Evolutionary conservation across 1,140 invertebrate species (phyloP), one percentile per base, ranked within the genome.

Genomic region (Cotesia typhae): DNA sequence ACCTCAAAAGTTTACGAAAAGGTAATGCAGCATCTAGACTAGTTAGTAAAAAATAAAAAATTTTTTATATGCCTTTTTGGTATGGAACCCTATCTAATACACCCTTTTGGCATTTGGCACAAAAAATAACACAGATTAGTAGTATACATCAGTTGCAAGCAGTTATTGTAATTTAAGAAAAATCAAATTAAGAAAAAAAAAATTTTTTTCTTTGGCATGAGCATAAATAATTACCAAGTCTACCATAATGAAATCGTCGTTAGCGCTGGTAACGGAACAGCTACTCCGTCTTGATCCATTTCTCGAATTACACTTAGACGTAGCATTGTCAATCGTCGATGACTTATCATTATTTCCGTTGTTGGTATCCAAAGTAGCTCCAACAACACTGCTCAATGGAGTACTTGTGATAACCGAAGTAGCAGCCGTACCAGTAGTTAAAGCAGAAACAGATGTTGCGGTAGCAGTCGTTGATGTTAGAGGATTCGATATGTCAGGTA

Each of bases 201-300:
- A 17, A 59, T 53, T 14, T 55, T 57, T 57, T 47, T 20, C 52
- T 47, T 47, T 57, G 38, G 7, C 53, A 53, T 71, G 60, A 73
- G 61, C 70, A 71, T 72, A 37, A 75, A 82, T 84, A 89, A 87
- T 90, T 89, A 91, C 90, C 90, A 91, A 88, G 85, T 93, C 92
- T 86, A 93, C 90, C 89, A 93, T 91, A 83, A 92, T 92, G 89
- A 93, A 93, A 84, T 92, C 92, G 76, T 92, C 91, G 76, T 89
- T 87, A 66, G 87, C 88, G 75, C 90, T 90, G 59, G 86, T 87
- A 81, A 89, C 85, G 20, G 88, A 89, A 74, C 87, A 85, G 76
- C 86, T 88, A 75, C 87, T 87, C 74, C 86, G 81, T 78, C 86
- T 84, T 20, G 84, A 87, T 68, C 81, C 84, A 69, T 83, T 85